Conservation (phyloP, 2,797 vertebrate species). For the Darevskia mixta region DNA sequence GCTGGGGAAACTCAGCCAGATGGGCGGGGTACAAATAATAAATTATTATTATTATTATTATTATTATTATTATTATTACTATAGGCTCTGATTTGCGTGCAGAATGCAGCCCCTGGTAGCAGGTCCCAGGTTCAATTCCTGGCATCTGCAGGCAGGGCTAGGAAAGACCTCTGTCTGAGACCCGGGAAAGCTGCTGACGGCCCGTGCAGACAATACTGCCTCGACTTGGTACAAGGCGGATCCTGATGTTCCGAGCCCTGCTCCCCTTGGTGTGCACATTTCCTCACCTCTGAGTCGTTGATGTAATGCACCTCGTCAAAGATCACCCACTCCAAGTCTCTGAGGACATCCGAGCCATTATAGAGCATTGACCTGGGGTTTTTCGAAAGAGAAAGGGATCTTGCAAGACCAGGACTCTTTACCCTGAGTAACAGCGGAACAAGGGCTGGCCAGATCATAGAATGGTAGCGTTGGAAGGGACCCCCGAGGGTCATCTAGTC, state of each 20-base stretch:
- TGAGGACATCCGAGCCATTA: conserved; percentile 93
- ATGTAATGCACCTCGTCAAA: conserved; percentile 97
- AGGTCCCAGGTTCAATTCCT: no score
- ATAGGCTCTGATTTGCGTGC: background rate
- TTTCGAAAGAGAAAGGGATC: background rate
- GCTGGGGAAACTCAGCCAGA: no score
- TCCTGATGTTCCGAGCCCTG: no score
- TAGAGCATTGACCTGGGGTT: conserved; percentile 90
- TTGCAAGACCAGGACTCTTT: background rate
- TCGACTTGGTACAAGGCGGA: background rate
- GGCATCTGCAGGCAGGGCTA: background rate
- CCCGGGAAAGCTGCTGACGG: background rate
- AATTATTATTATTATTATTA: no score
- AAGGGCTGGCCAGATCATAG: background rate
- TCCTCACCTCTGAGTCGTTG: conserved; percentile 89
- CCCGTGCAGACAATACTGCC: background rate
- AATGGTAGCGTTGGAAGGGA: no score
- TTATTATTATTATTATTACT: no score
- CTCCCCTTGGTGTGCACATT: rapidly evolving
- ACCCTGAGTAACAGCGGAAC: background rate
- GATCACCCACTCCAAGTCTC: conserved; percentile 95
- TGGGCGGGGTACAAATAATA: no score
- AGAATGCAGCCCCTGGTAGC: background rate
- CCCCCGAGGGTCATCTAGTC: no score
- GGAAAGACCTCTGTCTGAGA: background rate